These are phyloP conservation scores for Callospermophilus lateralis DNA, from an alignment of 2,113 vertebrate species.

Conservation along the genomic window DNA sequence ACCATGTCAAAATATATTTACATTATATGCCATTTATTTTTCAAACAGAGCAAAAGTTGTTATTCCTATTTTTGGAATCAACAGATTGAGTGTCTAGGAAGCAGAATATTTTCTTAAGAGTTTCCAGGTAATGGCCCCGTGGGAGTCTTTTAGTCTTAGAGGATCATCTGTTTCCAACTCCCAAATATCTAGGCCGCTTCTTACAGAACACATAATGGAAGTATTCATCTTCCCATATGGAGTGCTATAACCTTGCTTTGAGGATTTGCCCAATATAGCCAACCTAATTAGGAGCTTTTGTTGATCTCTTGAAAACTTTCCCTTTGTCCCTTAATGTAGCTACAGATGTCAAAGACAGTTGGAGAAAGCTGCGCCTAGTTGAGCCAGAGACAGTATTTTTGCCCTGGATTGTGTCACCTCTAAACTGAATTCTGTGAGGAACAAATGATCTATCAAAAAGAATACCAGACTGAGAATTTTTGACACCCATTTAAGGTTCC, in stretches of 20 bases:
- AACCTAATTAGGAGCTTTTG: constrained; percentile 9
- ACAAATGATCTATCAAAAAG: constrained; percentile 44
- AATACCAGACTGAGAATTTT: constrained; percentile 15
- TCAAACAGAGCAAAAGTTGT: not conserved
- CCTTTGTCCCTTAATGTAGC: not conserved
- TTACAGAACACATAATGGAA: not conserved
- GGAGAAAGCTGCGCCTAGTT: not conserved
- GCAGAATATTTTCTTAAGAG: constrained; percentile 22
- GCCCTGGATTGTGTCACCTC: not conserved
- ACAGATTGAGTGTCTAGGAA: not conserved
- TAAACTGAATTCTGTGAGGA: not conserved
- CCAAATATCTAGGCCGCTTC: not conserved
- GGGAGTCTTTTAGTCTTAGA: constrained; percentile 23
- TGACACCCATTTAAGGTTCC: not conserved
- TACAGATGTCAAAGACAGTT: not conserved
- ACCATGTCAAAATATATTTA: not conserved
- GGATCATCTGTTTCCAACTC: not conserved
- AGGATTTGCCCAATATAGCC: not conserved
- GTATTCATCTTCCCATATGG: constrained; percentile 10
- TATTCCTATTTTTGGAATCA: constrained; percentile 53
- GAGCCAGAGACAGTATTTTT: not conserved
- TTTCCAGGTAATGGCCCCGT: not conserved
- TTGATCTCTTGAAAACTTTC: not conserved
- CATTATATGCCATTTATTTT: not conserved
- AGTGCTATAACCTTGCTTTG: not conserved